Conservation (phyloP, 2,797 vertebrate species). For the Sebastes variabilis region DNA sequence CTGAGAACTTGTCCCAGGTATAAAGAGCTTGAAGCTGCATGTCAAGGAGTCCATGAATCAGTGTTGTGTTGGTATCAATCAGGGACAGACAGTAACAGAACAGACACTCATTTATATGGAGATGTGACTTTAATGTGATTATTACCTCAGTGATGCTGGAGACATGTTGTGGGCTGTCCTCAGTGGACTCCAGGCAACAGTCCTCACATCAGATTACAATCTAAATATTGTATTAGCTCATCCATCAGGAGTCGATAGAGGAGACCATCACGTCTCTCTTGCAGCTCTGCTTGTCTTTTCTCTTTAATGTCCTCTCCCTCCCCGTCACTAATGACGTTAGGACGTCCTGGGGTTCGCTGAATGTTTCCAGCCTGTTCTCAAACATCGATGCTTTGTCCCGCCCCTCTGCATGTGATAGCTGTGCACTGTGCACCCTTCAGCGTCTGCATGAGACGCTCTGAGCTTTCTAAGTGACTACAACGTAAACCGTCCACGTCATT, state of each 20-base stretch:
- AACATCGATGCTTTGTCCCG: too few species aligned
- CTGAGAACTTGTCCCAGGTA: background rate
- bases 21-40: background rate
- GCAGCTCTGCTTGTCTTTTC: conserved; percentile 29
- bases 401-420: too few species aligned
- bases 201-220: conserved; percentile 50
- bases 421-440: too few species aligned
- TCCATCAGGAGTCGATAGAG: conserved; percentile 55
- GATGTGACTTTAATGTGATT: background rate
- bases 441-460: too few species aligned
- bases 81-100: background rate
- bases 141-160: background rate
- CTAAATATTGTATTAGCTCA: conserved; percentile 58
- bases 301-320: conserved; percentile 41
- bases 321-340: conserved; percentile 44
- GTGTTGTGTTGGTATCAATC: background rate
- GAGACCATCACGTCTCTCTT: conserved; percentile 40
- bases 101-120: background rate
- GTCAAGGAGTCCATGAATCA: background rate
- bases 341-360: conserved; percentile 5
- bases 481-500: too few species aligned
- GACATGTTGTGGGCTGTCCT: background rate
- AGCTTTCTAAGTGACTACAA: too few species aligned
- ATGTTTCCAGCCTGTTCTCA: too few species aligned
- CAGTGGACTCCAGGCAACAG: conserved; percentile 5